These are phyloP conservation scores for Apostichopus parvimensis DNA, from an alignment of 35 echinoderm and acorn worm species.

Conservation along the genomic window DNA sequence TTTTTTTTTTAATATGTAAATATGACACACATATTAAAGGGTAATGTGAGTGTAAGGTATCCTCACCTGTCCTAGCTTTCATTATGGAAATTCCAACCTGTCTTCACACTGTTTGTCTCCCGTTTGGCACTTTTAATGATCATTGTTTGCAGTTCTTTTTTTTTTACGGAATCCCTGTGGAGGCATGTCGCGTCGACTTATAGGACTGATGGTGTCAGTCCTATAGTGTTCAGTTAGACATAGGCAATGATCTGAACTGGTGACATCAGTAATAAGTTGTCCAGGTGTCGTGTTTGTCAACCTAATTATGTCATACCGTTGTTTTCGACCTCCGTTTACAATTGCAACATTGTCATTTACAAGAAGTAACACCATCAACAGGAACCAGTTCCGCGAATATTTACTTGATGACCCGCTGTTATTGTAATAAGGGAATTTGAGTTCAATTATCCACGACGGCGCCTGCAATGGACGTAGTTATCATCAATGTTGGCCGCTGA, in stretches of 20 bases:
- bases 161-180: not conserved
- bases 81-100: no score
- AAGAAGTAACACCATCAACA: not conserved
- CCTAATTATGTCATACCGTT: conserved; percentile 5
- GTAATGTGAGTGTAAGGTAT: no score
- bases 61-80: no score
- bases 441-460: not conserved
- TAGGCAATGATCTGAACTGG: not conserved
- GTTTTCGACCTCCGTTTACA: not conserved
- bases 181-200: not conserved
- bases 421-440: not conserved
- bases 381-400: not conserved
- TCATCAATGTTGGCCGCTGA: no score
- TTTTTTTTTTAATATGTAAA: no score
- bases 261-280: not conserved
- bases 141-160: not conserved
- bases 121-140: not conserved
- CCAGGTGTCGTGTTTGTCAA: not conserved
- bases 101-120: not conserved
- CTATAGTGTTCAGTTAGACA: not conserved
- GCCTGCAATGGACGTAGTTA: not conserved
- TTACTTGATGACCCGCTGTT: not conserved
- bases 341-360: not conserved
- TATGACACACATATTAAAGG: no score
- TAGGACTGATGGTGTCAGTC: not conserved